Base-by-base conservation (phyloP, 2,113 vertebrate genomes). In the Atlantisia rogersi region DNA sequence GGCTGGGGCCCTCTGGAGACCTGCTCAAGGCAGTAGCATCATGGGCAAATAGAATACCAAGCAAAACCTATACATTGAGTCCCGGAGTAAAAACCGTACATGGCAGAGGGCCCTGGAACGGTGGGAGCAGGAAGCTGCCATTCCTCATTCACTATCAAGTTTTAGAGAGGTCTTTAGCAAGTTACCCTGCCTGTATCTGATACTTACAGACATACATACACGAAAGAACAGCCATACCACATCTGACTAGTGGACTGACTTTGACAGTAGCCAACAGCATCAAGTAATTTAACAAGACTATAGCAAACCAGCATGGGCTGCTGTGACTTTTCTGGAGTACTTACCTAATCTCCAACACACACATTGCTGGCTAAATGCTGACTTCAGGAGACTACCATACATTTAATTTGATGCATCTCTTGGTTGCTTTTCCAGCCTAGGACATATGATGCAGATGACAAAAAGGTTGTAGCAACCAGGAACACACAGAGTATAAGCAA, bases 141-240 rank as follows among this genome's bases (percentile, higher is more conserved):
- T 53, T 71, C 35, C 50, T 37, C 28, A 28, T 48, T 82, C 42
- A 15, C 4, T 20, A 50, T 0, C 0, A 0, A 86, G 28, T n/a
- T 67, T 74, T 52, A 75, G 52, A 77, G 90, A 79, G 67, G 25
- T 7, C 32, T 59, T 82, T 32, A 82, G 71, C 15, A 60, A 90
- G 56, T 53, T 59, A 83, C 39, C 12, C 32, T 64, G 17, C 9
- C 11, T 70, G 31, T 11, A 52, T 50, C 64, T 83, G 28, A 50
- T 67, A 8, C 44, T 52, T 76, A 44, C 17, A 44, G 16, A 42
- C 2, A 0, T 13, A 52, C 3, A 0, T 5, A 11, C 9, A 14
- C 3, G 1, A 17, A 69, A 48, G 15, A 78, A 35, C 32, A 78
- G 48, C 32, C 77, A 60, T 17, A 63, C 25, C 14, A 46, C n/a